Evolutionary conservation across 2,888 invertebrate genomes (phyloP).

Genomic region (Limnephilus rhombicus): DNA sequence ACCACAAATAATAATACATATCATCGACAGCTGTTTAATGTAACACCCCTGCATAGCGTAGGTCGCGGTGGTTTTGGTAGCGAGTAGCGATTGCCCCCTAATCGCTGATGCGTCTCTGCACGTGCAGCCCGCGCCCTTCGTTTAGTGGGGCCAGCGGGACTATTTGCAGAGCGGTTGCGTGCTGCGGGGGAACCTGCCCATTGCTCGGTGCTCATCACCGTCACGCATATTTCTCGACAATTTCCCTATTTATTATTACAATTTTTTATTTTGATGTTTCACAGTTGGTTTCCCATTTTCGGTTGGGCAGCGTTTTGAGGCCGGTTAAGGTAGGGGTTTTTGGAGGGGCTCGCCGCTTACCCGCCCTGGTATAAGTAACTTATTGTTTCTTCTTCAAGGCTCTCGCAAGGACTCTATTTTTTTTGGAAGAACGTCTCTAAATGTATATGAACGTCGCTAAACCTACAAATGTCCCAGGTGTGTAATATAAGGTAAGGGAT

Average conservation of each 20-base stretch:
- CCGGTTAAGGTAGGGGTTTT: too few species aligned
- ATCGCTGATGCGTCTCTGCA: slow-evolving; percentile 22
- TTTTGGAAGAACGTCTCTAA: too few species aligned
- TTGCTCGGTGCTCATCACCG: not conserved
- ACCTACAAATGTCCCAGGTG: too few species aligned
- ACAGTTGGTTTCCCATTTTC: too few species aligned
- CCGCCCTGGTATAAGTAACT: too few species aligned
- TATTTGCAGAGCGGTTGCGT: slow-evolving; percentile 36
- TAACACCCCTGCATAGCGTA: not conserved
- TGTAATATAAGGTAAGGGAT: too few species aligned
- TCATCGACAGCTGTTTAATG: not conserved
- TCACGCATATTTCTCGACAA: not conserved
- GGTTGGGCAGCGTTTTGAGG: too few species aligned
- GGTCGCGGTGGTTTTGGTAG: not conserved
- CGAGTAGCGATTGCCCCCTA: not conserved
- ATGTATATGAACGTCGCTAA: too few species aligned
- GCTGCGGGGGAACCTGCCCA: slow-evolving; percentile 8
- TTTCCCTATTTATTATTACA: not conserved
- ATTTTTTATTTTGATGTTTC: too few species aligned
- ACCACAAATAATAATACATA: not conserved
- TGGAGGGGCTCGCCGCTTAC: too few species aligned
- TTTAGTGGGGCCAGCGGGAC: slow-evolving; percentile 12
- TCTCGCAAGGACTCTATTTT: too few species aligned
- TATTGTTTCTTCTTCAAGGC: too few species aligned
- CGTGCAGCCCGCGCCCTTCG: slow-evolving; percentile 27